phyloP scores from a whole-genome alignment of 2,888 invertebrate genomes.

The Neria commutata region DNA sequence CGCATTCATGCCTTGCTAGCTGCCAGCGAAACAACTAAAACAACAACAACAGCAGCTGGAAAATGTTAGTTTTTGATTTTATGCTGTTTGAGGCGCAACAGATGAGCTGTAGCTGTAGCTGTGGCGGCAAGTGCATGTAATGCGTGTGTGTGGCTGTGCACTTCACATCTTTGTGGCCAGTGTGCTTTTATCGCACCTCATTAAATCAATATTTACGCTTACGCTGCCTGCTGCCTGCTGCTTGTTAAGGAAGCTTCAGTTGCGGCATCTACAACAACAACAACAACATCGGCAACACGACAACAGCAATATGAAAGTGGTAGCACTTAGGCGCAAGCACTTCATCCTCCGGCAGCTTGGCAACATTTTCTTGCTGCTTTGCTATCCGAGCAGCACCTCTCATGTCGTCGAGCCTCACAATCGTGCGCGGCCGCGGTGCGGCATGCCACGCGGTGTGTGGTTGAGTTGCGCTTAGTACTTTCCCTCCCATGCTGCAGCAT shows the following conservation, averaged over 20 bases:
- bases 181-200: slow-evolving; percentile 50
- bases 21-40: no score
- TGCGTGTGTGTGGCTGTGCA: no score
- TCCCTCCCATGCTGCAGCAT: background rate
- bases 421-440: slow-evolving; percentile 12
- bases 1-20: background rate
- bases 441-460: slow-evolving; percentile 27
- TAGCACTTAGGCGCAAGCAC: slow-evolving; percentile 7
- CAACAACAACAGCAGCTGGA: no score
- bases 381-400: background rate
- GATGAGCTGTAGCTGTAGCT: background rate
- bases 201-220: slow-evolving; percentile 52
- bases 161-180: slow-evolving; percentile 30
- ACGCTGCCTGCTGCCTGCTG: slow-evolving; percentile 26
- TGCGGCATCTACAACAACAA: no score
- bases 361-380: slow-evolving; percentile 5
- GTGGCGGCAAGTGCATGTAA: background rate
- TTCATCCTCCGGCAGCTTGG: background rate
- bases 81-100: no score
- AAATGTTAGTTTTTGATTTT: no score
- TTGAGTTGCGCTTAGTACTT: slow-evolving; percentile 28
- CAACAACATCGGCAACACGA: no score
- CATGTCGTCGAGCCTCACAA: slow-evolving; percentile 17
- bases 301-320: slow-evolving; percentile 28
- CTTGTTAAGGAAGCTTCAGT: background rate